Conservation (phyloP, 1,140 invertebrate genomes). For the Cydia amplana region DNA sequence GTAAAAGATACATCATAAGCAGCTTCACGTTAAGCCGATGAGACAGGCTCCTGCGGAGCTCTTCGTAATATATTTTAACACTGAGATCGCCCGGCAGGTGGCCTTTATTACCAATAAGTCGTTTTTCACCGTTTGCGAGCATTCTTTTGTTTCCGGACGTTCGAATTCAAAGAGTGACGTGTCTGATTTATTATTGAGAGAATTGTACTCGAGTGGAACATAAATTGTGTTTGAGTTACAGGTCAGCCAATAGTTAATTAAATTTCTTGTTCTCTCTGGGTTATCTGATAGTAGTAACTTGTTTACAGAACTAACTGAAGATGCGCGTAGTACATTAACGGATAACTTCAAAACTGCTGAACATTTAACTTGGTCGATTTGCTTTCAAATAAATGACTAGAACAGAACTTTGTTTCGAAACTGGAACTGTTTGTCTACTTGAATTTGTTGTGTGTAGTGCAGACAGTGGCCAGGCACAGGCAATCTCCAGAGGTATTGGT, state of each 20-base stretch:
- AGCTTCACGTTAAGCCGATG: constrained; percentile 28
- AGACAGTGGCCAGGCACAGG: constrained; percentile 15
- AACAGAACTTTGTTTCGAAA: constrained; percentile 4
- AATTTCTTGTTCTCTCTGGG: constrained; percentile 19
- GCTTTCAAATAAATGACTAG: background rate
- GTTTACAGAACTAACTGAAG: background rate
- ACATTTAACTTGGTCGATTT: background rate
- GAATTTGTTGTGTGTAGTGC: background rate
- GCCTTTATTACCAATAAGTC: constrained; percentile 32
- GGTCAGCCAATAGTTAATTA: constrained; percentile 10
- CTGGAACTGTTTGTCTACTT: background rate
- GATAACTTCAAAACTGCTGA: constrained; percentile 5
- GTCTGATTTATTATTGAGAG: constrained; percentile 27
- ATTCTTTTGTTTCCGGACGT: constrained; percentile 27
- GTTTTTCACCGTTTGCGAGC: constrained; percentile 30
- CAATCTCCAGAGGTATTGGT: constrained; percentile 16
- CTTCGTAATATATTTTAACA: constrained; percentile 29
- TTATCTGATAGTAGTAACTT: background rate
- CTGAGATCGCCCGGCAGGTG: constrained; percentile 28
- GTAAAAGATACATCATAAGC: constrained; percentile 31
- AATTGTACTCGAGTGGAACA: constrained; percentile 19
- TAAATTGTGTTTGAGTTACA: constrained; percentile 30
- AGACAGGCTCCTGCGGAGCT: constrained; percentile 24
- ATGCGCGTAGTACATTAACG: background rate
- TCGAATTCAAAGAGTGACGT: constrained; percentile 22